Base-by-base conservation (phyloP, 2,888 invertebrate species). In the Chloroclysta siterata region DNA sequence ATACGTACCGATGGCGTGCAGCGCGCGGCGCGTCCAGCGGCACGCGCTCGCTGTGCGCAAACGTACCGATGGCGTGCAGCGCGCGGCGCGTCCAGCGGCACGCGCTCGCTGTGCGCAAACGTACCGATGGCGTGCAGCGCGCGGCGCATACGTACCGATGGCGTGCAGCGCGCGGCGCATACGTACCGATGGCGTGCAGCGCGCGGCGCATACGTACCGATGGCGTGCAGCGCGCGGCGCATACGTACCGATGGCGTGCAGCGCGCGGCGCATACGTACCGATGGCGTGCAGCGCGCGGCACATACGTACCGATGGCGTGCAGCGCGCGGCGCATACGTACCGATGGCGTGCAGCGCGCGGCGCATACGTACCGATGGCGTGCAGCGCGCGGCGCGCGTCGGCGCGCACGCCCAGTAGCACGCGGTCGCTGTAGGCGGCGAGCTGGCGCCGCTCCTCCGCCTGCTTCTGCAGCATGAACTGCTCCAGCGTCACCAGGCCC, bases 381-480 rank as follows among this genome's bases (percentile, higher is more conserved):
- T 83, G 79, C 53, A 83, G 80, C 13, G 22, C 62, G 54, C 60
- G 57, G 46, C 52, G 33, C 10, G 22, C 13, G 48, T 48, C 54
- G 22, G 60, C 15, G 52, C 57, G 55, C 57, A 94, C 89, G 22
- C 94, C 94, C 70, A 94, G 80, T 51, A 94, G 85, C 59, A 94
- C 94, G 29, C 94, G 89, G 76, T 94, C 93, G 65, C 90, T 92
- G 84, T 94, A 94, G 36, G 10, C 48, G 14, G 52, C 56, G 80
- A 94, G 66, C 72, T 82, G 82, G 0, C 77, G 71, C 5, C 86
- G 72, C 77, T 96, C 96, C 80, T 96, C 96, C 68, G 94, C 95
- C 82, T 96, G 96, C 72, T 96, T 95, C 72, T 95, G 94, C 71
- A 96, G 84, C 97, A 97, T 97, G 77, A 97, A 94, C 87, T 97